phyloP scores from a whole-genome alignment of 2,113 vertebrate genomes.

The Nycticryphes semicollaris region DNA sequence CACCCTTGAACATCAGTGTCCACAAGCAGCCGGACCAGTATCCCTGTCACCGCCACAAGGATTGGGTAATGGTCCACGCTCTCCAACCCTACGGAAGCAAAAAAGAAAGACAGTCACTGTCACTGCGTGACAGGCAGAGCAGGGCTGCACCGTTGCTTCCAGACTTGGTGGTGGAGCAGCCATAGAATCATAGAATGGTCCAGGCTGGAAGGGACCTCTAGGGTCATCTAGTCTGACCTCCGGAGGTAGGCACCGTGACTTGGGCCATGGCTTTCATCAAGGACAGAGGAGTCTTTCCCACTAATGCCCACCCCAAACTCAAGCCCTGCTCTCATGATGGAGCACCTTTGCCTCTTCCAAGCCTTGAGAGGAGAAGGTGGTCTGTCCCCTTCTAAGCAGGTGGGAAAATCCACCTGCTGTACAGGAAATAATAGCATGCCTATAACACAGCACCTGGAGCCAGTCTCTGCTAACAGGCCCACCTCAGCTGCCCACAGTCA shows the following conservation, averaged over 20 bases:
- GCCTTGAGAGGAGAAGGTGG: neutral
- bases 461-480: neutral
- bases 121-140: neutral
- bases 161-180: neutral
- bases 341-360: neutral
- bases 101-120: neutral
- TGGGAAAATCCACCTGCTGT: neutral
- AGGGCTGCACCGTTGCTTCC: neutral
- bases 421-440: neutral
- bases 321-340: neutral
- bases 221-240: neutral
- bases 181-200: too few species aligned
- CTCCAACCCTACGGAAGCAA: conserved; percentile 83
- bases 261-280: neutral
- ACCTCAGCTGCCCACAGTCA: neutral
- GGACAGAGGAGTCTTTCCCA: neutral
- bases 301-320: neutral
- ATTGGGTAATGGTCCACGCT: conserved; percentile 98
- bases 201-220: too few species aligned
- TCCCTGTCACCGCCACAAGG: conserved; percentile 94
- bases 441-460: neutral
- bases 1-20: conserved; percentile 88
- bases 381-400: neutral
- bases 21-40: conserved; percentile 90
- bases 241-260: neutral